These are phyloP conservation scores for Ochlodes sylvanus DNA, from an alignment of 2,888 invertebrate genomes.

Conservation along the genomic window DNA sequence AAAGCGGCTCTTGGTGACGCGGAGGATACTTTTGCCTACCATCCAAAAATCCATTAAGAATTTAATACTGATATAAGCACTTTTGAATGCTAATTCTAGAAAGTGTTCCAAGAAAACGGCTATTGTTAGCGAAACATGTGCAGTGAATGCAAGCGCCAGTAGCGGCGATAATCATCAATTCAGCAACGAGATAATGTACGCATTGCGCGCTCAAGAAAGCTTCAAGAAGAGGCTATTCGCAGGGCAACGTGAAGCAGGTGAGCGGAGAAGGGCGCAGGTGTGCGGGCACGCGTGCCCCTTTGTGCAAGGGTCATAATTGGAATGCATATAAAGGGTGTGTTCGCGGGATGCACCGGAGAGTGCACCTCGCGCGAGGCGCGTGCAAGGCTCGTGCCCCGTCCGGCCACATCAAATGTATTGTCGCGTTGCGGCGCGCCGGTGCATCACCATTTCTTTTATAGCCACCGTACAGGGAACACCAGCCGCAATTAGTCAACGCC, in stretches of 20 bases:
- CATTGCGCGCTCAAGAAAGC: neutral
- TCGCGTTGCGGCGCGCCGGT: neutral
- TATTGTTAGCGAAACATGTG: too few species aligned
- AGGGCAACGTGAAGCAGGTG: neutral
- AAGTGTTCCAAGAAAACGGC: too few species aligned
- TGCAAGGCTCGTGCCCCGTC: conserved; percentile 46
- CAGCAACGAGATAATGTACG: too few species aligned
- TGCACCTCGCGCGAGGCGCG: conserved; percentile 43
- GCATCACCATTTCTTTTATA: neutral
- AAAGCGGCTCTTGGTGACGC: neutral
- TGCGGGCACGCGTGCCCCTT: conserved; percentile 42
- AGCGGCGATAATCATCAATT: too few species aligned
- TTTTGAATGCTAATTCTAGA: too few species aligned
- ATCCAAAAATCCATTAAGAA: too few species aligned
- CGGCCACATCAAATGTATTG: conserved; percentile 26
- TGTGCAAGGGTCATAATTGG: conserved; percentile 45
- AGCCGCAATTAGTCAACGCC: neutral
- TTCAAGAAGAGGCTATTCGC: neutral
- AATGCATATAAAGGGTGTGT: conserved; percentile 42
- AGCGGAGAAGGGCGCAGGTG: conserved; percentile 7
- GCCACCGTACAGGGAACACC: neutral
- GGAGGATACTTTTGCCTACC: too few species aligned
- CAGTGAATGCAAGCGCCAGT: too few species aligned
- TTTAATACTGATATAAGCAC: too few species aligned
- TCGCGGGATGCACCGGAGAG: conserved; percentile 45